Evolutionary conservation across 1,140 invertebrate species (phyloP).

Genomic region (Ladona fulva): DNA sequence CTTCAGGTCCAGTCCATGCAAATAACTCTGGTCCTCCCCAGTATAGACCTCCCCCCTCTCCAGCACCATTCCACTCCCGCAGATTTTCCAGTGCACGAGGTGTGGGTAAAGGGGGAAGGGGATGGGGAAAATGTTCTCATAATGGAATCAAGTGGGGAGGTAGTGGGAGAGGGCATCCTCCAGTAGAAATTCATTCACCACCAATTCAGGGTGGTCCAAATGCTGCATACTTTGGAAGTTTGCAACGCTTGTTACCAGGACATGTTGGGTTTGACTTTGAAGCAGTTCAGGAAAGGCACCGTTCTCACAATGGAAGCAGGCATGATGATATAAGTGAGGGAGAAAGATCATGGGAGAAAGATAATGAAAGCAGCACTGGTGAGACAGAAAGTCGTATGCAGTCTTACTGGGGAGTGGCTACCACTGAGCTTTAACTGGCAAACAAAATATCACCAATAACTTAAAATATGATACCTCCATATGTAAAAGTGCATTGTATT

Average conservation of each 20-base stretch:
- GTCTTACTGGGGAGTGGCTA: conserved; percentile 78
- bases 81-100: conserved; percentile 71
- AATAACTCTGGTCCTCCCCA: conserved; percentile 42
- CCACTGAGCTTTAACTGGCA: conserved; percentile 54
- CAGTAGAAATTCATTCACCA: neutral
- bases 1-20: neutral
- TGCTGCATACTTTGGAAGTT: conserved; percentile 74
- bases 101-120: conserved; percentile 44
- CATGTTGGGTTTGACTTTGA: conserved; percentile 77
- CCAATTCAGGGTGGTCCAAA: conserved; percentile 58
- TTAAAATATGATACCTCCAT: no score
- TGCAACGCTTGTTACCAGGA: conserved; percentile 73
- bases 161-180: neutral
- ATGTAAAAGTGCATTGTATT: no score
- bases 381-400: conserved; percentile 65
- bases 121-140: neutral
- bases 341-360: conserved; percentile 32
- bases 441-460: no score
- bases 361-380: conserved; percentile 55
- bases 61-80: conserved; percentile 53
- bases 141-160: neutral
- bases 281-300: conserved; percentile 59
- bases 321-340: neutral
- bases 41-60: conserved; percentile 45
- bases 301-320: neutral